Percentiles rank a stretch among this genome's conserved stretches.
These are phyloP conservation scores for Tethya wilhelma DNA, from an alignment of 37 sponge, comb jelly and placozoan species.

Conservation along the genomic window DNA sequence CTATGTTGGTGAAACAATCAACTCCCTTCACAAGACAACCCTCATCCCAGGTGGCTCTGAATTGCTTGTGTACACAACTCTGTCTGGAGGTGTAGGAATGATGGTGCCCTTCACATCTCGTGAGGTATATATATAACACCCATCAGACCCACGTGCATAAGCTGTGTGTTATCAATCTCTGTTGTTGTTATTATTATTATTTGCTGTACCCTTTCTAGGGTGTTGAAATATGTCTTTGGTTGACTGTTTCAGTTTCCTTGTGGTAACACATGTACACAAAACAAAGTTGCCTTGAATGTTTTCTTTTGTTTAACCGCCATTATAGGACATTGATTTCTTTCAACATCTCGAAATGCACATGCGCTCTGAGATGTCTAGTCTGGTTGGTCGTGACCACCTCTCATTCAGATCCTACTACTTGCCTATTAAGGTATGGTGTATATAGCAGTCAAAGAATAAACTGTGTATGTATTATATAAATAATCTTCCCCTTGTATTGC, in stretches of 20 bases:
- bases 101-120: slow-evolving; percentile 94
- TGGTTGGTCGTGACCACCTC: slow-evolving; percentile 93
- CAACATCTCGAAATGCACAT: slow-evolving; percentile 99
- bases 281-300: neutral
- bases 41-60: slow-evolving; percentile 99
- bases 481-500: neutral
- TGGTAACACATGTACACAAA: neutral
- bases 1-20: slow-evolving; percentile 91
- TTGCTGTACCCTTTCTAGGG: neutral
- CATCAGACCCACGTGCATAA: neutral
- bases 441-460: neutral
- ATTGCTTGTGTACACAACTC: slow-evolving; percentile 90
- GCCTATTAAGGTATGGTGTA: slow-evolving; percentile 77
- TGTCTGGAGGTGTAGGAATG: slow-evolving; percentile 93
- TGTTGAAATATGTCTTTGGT: neutral
- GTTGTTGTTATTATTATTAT: neutral
- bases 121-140: slow-evolving; percentile 59
- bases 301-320: neutral
- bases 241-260: neutral
- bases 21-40: slow-evolving; percentile 88
- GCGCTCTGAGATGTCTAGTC: slow-evolving; percentile 83
- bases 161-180: neutral
- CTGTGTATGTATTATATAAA: neutral
- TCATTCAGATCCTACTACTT: slow-evolving; percentile 92
- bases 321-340: slow-evolving; percentile 96